phyloP scores from a whole-genome alignment of 2,113 vertebrate species.

The Micromys minutus region DNA sequence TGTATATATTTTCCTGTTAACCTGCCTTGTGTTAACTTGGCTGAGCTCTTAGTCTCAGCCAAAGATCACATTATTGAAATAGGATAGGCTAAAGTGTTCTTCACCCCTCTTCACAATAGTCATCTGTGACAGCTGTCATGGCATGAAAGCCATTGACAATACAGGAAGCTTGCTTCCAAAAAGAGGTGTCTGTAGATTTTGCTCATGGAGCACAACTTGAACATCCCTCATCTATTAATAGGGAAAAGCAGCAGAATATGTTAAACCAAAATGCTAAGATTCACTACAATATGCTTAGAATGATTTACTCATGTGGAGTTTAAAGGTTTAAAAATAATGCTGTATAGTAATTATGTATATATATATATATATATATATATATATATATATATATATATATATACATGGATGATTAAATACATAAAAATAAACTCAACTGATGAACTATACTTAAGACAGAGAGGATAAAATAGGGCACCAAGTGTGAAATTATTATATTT shows the following conservation, averaged over 20 bases:
- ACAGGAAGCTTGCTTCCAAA: constrained; percentile 37
- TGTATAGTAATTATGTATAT: neutral
- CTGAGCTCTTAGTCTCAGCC: neutral
- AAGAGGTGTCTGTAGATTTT: constrained; percentile 32
- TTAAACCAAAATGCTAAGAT: constrained; percentile 38
- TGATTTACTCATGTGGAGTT: constrained; percentile 2
- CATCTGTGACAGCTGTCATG: neutral
- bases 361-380: neutral
- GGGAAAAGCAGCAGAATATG: constrained; percentile 17
- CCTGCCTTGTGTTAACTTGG: neutral
- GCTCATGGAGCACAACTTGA: neutral
- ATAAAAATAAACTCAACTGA: constrained; percentile 6
- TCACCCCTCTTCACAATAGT: neutral
- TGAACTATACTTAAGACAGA: constrained; percentile 56
- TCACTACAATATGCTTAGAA: neutral
- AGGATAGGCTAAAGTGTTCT: neutral
- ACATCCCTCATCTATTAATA: neutral
- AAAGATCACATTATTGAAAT: neutral
- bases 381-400: too few species aligned
- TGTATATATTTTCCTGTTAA: neutral
- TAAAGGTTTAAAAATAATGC: constrained; percentile 26
- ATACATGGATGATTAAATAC: neutral
- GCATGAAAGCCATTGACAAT: neutral
- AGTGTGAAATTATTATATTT: constrained; percentile 22
- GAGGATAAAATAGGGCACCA: neutral